Evolutionary conservation across 2,113 vertebrate species (phyloP).

Genomic region (Sclerurus mexicanus): DNA sequence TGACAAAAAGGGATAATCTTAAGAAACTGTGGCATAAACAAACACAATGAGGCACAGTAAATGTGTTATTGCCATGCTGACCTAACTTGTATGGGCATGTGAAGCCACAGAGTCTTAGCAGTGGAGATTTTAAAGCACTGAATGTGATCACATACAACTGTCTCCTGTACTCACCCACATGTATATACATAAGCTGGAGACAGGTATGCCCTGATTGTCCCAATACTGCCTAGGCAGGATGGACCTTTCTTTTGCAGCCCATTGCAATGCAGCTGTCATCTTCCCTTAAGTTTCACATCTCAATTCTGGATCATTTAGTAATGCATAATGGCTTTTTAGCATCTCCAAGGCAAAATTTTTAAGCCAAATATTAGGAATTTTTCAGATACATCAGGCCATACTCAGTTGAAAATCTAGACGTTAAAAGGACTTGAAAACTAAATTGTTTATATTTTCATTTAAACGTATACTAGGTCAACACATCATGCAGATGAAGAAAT

Average conservation of each 20-base stretch:
- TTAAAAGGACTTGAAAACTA: background rate
- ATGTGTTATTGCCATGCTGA: background rate
- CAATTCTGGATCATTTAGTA: background rate
- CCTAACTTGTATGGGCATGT: rapidly evolving
- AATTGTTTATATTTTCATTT: background rate
- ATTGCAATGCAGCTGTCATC: background rate
- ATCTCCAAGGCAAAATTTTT: background rate
- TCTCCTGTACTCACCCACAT: background rate
- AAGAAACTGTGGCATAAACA: background rate
- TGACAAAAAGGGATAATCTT: background rate
- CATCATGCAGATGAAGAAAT: background rate
- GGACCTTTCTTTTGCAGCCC: background rate
- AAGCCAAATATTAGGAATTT: background rate
- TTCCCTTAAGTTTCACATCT: background rate
- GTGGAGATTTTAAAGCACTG: background rate
- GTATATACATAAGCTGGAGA: background rate
- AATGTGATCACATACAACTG: no score
- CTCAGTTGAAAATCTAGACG: background rate
- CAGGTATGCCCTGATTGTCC: background rate
- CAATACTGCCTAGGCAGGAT: background rate
- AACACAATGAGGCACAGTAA: background rate
- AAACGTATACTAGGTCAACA: background rate
- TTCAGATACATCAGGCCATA: background rate
- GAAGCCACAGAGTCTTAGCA: background rate
- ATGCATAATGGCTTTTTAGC: background rate